Evolutionary conservation across 2,888 invertebrate genomes (phyloP).

Genomic region (Drosophila meridionalis): DNA sequence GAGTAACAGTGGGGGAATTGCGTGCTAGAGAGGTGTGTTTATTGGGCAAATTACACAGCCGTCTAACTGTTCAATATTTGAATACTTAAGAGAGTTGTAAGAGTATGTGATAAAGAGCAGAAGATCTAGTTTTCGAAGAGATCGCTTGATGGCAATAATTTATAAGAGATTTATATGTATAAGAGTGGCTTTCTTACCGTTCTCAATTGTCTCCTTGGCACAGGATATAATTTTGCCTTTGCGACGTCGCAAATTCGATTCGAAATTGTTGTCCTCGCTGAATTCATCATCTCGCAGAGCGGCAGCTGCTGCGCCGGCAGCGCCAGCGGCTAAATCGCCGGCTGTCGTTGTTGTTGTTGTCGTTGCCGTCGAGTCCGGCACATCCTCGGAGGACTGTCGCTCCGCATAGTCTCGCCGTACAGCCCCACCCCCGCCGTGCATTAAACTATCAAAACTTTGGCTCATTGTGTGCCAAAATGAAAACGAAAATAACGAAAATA

Average conservation of each 20-base stretch:
- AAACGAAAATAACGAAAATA: constrained; percentile 9
- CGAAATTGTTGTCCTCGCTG: constrained; percentile 84
- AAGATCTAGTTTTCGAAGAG: background rate
- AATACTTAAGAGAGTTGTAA: background rate
- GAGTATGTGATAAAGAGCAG: background rate
- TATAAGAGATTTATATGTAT: background rate
- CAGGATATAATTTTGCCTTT: constrained; percentile 85
- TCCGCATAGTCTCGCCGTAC: constrained; percentile 68
- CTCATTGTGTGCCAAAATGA: constrained; percentile 74
- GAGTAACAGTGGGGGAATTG: constrained; percentile 10
- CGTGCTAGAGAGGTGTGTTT: constrained; percentile 16
- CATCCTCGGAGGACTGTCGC: constrained; percentile 83
- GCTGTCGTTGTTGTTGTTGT: constrained; percentile 63
- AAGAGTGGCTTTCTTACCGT: constrained; percentile 77
- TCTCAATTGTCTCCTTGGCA: constrained; percentile 85
- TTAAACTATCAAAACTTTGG: constrained; percentile 83
- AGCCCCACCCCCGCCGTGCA: constrained; percentile 63
- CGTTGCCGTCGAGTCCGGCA: constrained; percentile 77
- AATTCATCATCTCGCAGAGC: constrained; percentile 74
- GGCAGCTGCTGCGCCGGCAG: constrained; percentile 48
- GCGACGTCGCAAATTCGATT: constrained; percentile 84
- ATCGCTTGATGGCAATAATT: background rate
- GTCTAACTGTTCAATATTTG: background rate
- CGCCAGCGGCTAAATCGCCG: constrained; percentile 54
- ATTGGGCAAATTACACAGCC: constrained; percentile 10